Percentiles rank a stretch among this genome's conserved stretches.
These are phyloP conservation scores for Microcebus jonahi DNA, from an alignment of 2,113 vertebrate species.

Conservation along the genomic window DNA sequence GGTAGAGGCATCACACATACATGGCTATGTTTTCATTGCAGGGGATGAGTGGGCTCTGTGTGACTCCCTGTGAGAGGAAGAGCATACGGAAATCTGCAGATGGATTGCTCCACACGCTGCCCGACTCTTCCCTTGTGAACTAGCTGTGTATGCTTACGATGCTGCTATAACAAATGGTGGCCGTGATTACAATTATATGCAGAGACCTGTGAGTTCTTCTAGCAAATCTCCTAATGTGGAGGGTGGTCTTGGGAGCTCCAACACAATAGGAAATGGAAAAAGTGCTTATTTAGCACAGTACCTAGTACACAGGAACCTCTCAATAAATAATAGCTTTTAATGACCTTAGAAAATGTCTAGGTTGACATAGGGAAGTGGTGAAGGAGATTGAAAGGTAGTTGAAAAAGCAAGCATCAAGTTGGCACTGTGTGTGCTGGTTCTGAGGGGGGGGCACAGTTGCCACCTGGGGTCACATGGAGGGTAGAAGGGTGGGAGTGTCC, in stretches of 20 bases:
- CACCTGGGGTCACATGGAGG: fast-evolving
- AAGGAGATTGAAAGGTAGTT: neutral
- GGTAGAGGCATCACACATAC: neutral
- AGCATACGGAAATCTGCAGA: neutral
- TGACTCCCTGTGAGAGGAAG: neutral
- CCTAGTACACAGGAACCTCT: neutral
- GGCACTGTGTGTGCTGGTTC: neutral
- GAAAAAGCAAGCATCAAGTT: neutral
- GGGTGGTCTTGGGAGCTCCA: neutral
- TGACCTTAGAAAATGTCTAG: neutral
- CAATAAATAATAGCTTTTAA: neutral
- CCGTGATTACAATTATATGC: neutral
- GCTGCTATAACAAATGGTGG: neutral
- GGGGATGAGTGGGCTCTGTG: neutral
- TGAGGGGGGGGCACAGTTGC: neutral
- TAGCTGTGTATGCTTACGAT: neutral
- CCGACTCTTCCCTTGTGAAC: neutral
- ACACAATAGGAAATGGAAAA: neutral
- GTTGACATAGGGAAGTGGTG: neutral
- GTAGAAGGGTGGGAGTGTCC: neutral
- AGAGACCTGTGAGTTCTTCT: neutral
- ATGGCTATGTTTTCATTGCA: neutral
- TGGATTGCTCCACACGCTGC: neutral
- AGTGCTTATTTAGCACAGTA: neutral
- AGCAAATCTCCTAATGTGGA: neutral